Percentiles rank a stretch among this genome's conserved stretches.
Conservation (phyloP, 2,888 invertebrate species). For the Cephus pygmeus region DNA sequence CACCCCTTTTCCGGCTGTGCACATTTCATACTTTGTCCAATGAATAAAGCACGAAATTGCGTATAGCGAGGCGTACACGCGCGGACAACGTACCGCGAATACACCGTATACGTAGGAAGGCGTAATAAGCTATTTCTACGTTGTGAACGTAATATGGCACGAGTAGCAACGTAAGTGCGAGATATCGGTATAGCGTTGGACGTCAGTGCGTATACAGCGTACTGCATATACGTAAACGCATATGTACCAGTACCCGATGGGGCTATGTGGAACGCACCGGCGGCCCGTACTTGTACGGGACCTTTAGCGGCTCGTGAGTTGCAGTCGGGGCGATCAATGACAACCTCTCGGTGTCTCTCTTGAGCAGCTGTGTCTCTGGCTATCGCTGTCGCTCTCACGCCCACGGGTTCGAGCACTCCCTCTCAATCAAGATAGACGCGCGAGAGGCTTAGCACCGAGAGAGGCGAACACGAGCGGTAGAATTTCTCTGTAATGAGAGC, state of each 20-base stretch:
- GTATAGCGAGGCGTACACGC: background rate
- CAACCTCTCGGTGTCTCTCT: constrained; percentile 48
- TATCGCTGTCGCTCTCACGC: constrained; percentile 31
- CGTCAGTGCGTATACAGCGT: background rate
- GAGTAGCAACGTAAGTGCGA: background rate
- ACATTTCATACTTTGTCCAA: background rate
- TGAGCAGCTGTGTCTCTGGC: constrained; percentile 38
- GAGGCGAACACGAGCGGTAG: constrained; percentile 25
- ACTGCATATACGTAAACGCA: background rate
- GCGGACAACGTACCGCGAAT: constrained; percentile 1
- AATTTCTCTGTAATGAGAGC: constrained; percentile 46
- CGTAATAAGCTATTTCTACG: background rate
- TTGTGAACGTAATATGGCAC: background rate
- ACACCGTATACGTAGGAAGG: constrained; percentile 6
- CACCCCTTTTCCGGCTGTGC: background rate
- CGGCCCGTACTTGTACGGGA: constrained; percentile 59
- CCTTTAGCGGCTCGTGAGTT: constrained; percentile 63
- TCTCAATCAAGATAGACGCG: constrained; percentile 65
- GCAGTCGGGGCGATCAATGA: constrained; percentile 64
- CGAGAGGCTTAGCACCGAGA: constrained; percentile 58
- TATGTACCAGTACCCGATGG: background rate
- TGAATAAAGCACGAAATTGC: background rate
- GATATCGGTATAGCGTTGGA: background rate
- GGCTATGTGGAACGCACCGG: constrained; percentile 1
- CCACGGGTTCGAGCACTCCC: constrained; percentile 42